phyloP scores from a whole-genome alignment of 2,797 vertebrate genomes.

The Clarias laeviceps region DNA sequence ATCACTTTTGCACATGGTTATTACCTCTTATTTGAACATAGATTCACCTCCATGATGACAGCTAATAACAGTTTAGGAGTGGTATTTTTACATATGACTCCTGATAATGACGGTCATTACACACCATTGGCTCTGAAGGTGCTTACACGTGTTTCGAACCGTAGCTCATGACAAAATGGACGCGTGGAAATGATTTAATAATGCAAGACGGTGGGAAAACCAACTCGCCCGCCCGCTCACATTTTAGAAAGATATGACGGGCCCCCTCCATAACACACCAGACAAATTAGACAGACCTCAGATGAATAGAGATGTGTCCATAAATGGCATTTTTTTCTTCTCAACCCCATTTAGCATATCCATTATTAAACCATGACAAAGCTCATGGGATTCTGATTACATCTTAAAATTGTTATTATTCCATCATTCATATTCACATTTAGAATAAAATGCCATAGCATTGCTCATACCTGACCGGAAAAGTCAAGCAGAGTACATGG shows the following conservation, averaged over 20 bases:
- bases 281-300: conserved; percentile 32
- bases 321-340: conserved; percentile 30
- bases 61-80: conserved; percentile 89
- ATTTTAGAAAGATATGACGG: conserved; percentile 64
- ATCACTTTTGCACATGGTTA: conserved; percentile 92
- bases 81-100: conserved; percentile 88
- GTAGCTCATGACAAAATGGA: conserved; percentile 32
- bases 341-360: conserved; percentile 43
- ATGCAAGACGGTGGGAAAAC: conserved; percentile 62
- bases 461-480: conserved; percentile 39
- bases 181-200: conserved; percentile 60
- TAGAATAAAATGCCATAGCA: conserved; percentile 20
- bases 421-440: conserved; percentile 36
- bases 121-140: conserved; percentile 62
- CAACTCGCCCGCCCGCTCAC: conserved; percentile 48
- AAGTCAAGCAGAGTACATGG: neutral
- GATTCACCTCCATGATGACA: conserved; percentile 90
- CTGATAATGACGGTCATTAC: conserved; percentile 80
- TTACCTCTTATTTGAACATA: conserved; percentile 99
- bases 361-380: conserved; percentile 60
- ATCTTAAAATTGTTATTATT: conserved; percentile 47
- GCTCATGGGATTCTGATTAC: conserved; percentile 40
- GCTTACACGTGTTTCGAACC: conserved; percentile 43
- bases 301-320: conserved; percentile 46
- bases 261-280: conserved; percentile 53